Conservation (phyloP, 2,113 vertebrate genomes). For the Syngnathoides biaculeatus region DNA sequence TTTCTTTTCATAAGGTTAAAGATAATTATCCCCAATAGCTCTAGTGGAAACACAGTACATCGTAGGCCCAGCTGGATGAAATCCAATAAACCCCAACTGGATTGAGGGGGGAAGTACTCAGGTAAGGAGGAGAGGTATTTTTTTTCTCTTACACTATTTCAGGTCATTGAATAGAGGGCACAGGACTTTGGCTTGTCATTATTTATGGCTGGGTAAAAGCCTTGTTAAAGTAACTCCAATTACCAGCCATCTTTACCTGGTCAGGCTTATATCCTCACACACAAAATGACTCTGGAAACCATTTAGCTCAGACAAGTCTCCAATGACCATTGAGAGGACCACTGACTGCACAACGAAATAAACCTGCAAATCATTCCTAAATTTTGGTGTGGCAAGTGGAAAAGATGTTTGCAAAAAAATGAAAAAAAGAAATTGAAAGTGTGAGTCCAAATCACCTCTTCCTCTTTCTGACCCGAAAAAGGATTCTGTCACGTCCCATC, state of each 20-base stretch:
- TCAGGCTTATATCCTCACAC: constrained; percentile 27
- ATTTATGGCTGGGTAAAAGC: constrained; percentile 63
- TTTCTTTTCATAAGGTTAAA: constrained; percentile 2
- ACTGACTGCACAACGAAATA: constrained; percentile 21
- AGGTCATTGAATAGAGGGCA: constrained; percentile 57
- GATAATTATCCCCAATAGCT: constrained; percentile 14
- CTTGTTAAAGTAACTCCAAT: constrained; percentile 62
- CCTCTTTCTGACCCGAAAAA: neutral
- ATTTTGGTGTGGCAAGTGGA: constrained; percentile 17
- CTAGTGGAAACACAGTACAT: constrained; percentile 14
- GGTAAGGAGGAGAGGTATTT: constrained; percentile 40
- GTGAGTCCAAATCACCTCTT: constrained; percentile 41
- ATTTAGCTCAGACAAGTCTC: constrained; percentile 55
- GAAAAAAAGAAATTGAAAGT: constrained; percentile 45
- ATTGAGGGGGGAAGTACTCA: constrained; percentile 33
- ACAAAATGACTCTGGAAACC: constrained; percentile 28
- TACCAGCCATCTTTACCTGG: constrained; percentile 52
- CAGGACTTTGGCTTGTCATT: constrained; percentile 47
- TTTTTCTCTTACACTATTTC: constrained; percentile 54
- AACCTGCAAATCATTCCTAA: constrained; percentile 6
- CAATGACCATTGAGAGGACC: constrained; percentile 40
- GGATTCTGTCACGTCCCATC: too few relatives aligned
- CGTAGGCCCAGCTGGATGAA: constrained; percentile 29
- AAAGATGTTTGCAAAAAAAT: constrained; percentile 36
- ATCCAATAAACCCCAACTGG: constrained; percentile 50